These are phyloP conservation scores for Mylabris sibirica DNA, from an alignment of 2,888 invertebrate genomes.

Conservation along the genomic window DNA sequence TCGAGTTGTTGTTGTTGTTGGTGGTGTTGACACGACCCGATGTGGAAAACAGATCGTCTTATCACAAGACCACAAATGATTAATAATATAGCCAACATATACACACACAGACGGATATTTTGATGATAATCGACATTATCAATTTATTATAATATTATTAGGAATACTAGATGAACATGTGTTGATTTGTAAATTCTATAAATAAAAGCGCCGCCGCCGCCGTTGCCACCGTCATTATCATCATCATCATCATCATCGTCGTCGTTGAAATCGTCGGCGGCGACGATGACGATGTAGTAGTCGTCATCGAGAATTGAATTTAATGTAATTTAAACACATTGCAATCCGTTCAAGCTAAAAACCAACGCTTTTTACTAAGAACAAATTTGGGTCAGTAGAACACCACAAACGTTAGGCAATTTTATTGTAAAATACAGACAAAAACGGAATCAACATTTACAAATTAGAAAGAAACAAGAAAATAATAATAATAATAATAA, in stretches of 20 bases:
- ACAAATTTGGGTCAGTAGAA: conserved; percentile 32
- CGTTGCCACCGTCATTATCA: too few relatives aligned
- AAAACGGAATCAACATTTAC: conserved; percentile 16
- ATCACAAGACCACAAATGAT: background rate
- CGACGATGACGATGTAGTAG: background rate
- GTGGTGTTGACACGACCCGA: background rate
- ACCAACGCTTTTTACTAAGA: conserved; percentile 1
- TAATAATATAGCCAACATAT: background rate
- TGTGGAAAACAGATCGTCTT: background rate
- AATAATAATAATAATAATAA: conserved; percentile 4
- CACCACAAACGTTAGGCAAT: conserved; percentile 29
- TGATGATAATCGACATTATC: conserved; percentile 5
- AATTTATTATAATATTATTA: background rate
- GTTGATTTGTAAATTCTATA: background rate
- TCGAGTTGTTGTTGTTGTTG: background rate
- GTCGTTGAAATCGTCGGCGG: background rate
- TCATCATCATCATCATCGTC: too few relatives aligned
- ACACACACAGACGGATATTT: background rate
- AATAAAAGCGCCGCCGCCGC: background rate
- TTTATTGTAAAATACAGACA: conserved; percentile 26
- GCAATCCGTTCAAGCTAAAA: conserved; percentile 3
- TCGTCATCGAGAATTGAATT: background rate
- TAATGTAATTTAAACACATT: conserved; percentile 1
- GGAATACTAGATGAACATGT: too few relatives aligned
- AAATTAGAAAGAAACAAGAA: conserved; percentile 12